Base-by-base conservation (phyloP, 2,888 invertebrate species). In the Blera fallax region DNA sequence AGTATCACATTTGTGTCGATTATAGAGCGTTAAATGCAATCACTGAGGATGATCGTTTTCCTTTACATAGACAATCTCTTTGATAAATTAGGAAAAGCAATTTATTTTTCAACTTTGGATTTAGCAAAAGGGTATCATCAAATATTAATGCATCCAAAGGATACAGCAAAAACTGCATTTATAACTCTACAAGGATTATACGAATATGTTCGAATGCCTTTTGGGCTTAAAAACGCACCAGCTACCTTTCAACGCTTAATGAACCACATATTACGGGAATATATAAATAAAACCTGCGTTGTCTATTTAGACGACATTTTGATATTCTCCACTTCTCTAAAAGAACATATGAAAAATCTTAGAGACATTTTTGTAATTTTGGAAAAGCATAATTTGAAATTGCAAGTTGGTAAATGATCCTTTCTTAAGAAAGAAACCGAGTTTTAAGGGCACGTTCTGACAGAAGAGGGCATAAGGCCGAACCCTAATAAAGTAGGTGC, bases 171-270 rank as follows among this genome's bases (percentile, higher is more conserved):
- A 80, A 90, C 90, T 1, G 89, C 89, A 4, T 90, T 91, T 79
- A 87, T 79, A 0, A 88, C 88, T 14, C 60, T 84, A 32, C 48
- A 72, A 14, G 90, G 90, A 1, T 88, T 90, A 14, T 90, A 87
- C 37, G 89, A 91, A 87, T 90, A 87, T 72, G 43, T 73, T 21
- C 73, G 89, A 2, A 89, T 91, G 89, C 32, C n/a, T n/a, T n/a
- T n/a, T n/a, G n/a, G n/a, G n/a, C n/a, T n/a, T n/a, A n/a, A n/a
- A n/a, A n/a, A n/a, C n/a, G n/a, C n/a, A n/a, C n/a, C n/a, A n/a
- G n/a, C n/a, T n/a, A n/a, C n/a, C n/a, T n/a, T n/a, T n/a, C n/a
- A n/a, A n/a, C n/a, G n/a, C n/a, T n/a, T n/a, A n/a, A n/a, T n/a
- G n/a, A n/a, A n/a, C n/a, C n/a, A n/a, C n/a, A n/a, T n/a, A n/a